phyloP scores from a whole-genome alignment of 2,888 invertebrate genomes.

The Cataglyphis albicans region DNA sequence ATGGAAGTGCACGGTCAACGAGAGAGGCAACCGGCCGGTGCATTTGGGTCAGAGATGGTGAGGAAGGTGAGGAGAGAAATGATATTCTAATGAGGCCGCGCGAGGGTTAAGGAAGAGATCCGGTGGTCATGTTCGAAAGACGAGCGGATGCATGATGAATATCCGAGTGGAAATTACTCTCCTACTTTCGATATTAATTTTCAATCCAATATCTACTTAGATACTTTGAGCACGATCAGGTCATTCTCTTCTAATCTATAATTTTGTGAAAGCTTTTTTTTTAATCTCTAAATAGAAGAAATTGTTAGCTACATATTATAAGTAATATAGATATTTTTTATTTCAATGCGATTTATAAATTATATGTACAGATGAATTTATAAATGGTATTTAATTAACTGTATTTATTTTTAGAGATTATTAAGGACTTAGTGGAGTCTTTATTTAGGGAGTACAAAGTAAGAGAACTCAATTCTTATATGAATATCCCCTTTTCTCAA shows the following conservation, averaged over 20 bases:
- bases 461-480: background rate
- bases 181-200: background rate
- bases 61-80: background rate
- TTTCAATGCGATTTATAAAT: too few species aligned
- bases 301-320: background rate
- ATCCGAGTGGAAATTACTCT: background rate
- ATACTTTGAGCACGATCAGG: too few species aligned
- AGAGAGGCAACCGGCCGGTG: constrained; percentile 13
- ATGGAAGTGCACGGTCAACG: constrained; percentile 57
- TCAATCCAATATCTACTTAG: background rate
- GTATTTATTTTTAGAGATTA: too few species aligned
- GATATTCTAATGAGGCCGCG: constrained; percentile 22
- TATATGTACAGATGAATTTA: too few species aligned
- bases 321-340: too few species aligned
- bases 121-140: background rate
- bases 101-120: constrained; percentile 4
- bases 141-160: background rate
- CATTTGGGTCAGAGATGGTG: constrained; percentile 31
- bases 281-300: background rate
- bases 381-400: too few species aligned
- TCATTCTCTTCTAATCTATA: too few species aligned
- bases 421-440: too few species aligned
- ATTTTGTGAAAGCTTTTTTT: background rate
- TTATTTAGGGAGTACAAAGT: background rate
- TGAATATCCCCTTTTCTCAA: background rate